Evolutionary conservation across 2,113 vertebrate genomes (phyloP), one percentile per base, ranked within the genome.

Genomic region (Coptodon rendalli): DNA sequence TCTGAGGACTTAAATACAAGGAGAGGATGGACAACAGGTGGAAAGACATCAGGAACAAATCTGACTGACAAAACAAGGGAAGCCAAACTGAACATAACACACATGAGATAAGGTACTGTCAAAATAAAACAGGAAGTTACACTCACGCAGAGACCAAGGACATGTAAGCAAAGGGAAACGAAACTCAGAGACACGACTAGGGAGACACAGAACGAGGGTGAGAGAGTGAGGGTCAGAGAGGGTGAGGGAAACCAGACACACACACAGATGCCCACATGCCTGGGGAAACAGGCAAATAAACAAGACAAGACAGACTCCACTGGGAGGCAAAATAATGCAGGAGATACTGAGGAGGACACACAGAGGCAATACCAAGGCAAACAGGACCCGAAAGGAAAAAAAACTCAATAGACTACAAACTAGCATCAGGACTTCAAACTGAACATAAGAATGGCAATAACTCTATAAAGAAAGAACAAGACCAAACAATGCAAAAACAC

Each of bases 371-470:
- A 61, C 59, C 5, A 34, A 61, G 57, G 16, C 5, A 61, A 61
- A 34, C 16, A 34, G 0, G 16, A 10, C 16, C 3, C 1, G 1
- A 61, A 10, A 31, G 8, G 0, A 6, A 17, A 61, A 9, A 9
- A 16, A 29, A 1, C n/a, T 31, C 27, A 31, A 31, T 9, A 19
- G 9, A 19, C 1, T 27, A 27, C 2, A 57, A 27, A 57, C 54
- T 57, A 27, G 54, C 57, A 61, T 61, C 29, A 19, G 16, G 57
- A 29, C 57, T 61, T 61, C 29, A 61, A 10, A 61, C 16, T 61
- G 8, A 19, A 61, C 57, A 61, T 10, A 61, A 61, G 27, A 59
- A 59, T 59, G 9, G 57, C 2, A 61, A 61, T 0, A 19, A 61
- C 29, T 34, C 16, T 34, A 61, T 61, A 34, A 31, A 34, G 16